These are phyloP conservation scores for Brachypodius melanocephalos DNA, from an alignment of 2,113 vertebrate genomes.

Conservation along the genomic window DNA sequence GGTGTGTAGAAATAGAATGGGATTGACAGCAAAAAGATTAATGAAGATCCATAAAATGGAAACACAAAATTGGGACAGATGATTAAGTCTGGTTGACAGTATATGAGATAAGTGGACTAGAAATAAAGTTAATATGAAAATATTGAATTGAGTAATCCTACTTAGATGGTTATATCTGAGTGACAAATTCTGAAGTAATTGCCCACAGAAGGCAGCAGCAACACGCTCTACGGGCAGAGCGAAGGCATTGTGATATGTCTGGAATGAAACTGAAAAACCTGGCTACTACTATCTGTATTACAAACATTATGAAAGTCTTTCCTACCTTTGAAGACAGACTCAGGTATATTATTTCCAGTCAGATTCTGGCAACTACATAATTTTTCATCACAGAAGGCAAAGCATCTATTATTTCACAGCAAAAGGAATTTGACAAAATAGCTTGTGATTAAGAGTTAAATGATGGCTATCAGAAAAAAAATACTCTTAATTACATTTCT, in stretches of 20 bases:
- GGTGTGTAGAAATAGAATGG: neutral
- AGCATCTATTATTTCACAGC: neutral
- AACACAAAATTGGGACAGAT: neutral
- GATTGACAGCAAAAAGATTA: neutral
- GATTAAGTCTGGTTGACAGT: neutral
- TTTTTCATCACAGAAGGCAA: neutral
- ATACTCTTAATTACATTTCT: neutral
- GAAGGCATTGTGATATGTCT: neutral
- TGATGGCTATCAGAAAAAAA: neutral
- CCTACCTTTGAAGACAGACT: neutral
- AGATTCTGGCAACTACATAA: neutral
- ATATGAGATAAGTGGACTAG: neutral
- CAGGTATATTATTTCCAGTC: neutral
- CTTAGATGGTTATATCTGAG: neutral
- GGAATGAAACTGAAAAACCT: neutral
- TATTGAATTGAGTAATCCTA: neutral
- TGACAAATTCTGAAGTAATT: neutral
- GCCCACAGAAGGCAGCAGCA: neutral
- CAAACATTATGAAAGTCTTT: neutral
- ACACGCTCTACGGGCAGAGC: fast-evolving
- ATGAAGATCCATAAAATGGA: neutral
- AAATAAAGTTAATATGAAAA: slow-evolving; percentile 11
- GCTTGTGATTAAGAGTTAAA: neutral
- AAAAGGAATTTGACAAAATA: neutral
- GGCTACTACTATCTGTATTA: neutral